Percentiles rank a stretch among this genome's conserved stretches.
Conservation (phyloP, 2,113 vertebrate species). For the human region DNA sequence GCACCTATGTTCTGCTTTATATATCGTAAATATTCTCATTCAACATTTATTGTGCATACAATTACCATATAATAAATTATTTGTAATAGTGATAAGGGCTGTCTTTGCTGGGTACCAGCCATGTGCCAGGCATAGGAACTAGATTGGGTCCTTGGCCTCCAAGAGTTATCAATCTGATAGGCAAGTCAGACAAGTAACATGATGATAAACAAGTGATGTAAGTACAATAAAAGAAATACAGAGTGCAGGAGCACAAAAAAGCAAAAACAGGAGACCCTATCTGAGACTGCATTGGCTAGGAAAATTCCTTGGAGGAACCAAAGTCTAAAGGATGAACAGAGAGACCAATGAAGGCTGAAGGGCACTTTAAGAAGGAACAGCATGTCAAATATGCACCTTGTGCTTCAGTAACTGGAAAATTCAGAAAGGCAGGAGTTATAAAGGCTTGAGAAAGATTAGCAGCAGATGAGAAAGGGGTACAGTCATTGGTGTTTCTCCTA, state of each 20-base stretch:
- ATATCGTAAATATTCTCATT: not conserved
- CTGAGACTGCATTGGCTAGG: not conserved
- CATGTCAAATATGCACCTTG: not conserved
- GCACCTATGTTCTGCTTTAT: not conserved
- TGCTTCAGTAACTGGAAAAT: not conserved
- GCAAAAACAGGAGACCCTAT: not conserved
- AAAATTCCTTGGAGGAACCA: not conserved
- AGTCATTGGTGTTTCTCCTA: not conserved
- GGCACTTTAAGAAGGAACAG: not conserved
- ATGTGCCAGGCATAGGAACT: not conserved
- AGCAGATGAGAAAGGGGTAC: not conserved
- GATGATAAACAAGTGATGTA: not conserved
- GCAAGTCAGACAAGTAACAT: not conserved
- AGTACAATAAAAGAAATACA: not conserved
- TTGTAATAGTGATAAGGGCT: not conserved
- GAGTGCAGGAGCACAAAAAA: not conserved
- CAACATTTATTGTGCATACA: not conserved
- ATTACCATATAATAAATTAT: not conserved
- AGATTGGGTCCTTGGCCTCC: not conserved
- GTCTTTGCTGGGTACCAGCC: not conserved
- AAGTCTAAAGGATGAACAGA: not conserved
- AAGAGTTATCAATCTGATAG: not conserved
- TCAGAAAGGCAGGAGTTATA: not conserved
- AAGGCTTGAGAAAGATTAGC: not conserved
- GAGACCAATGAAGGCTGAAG: not conserved